A percentile compares a stretch with the other conserved stretches of the same genome.
Conservation (phyloP, 1,140 invertebrate genomes). For the Maconellicoccus hirsutus region DNA sequence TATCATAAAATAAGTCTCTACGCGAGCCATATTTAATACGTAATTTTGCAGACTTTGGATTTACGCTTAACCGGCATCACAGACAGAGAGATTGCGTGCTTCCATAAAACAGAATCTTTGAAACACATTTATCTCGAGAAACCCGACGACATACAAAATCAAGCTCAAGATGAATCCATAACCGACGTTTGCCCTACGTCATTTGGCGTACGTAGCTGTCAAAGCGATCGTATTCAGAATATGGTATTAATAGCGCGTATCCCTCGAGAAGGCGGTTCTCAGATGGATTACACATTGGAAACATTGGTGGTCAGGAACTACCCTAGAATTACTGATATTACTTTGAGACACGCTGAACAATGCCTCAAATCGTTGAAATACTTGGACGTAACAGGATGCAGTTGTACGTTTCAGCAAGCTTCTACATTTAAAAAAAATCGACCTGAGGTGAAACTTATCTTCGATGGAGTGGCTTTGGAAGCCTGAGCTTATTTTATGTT, state of each 20-base stretch:
- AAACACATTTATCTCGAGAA: slow-evolving; percentile 47
- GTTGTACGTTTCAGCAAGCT: slow-evolving; percentile 43
- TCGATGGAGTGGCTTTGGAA: neutral
- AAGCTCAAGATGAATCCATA: neutral
- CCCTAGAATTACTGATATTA: slow-evolving; percentile 48
- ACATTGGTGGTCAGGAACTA: slow-evolving; percentile 44
- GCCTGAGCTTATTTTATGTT: neutral
- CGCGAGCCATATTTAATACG: too few relatives aligned
- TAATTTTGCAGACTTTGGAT: slow-evolving; percentile 45
- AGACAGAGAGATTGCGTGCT: slow-evolving; percentile 53
- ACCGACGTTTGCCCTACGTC: slow-evolving; percentile 27
- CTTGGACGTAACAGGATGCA: slow-evolving; percentile 49
- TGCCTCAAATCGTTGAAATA: slow-evolving; percentile 44
- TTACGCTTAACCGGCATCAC: slow-evolving; percentile 49
- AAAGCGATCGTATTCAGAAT: neutral
- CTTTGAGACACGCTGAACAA: slow-evolving; percentile 44
- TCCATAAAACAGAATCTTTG: slow-evolving; percentile 47
- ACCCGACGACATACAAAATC: slow-evolving; percentile 29
- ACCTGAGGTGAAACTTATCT: slow-evolving; percentile 33
- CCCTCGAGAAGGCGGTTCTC: slow-evolving; percentile 32
- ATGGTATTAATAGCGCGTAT: slow-evolving; percentile 30
- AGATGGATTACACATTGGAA: slow-evolving; percentile 23
- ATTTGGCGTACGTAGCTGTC: slow-evolving; percentile 10
- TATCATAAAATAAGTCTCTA: too few relatives aligned
- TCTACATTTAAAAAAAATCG: slow-evolving; percentile 41